A percentile compares a stretch with the other conserved stretches of the same genome.
phyloP scores from a whole-genome alignment of 1,140 invertebrate genomes.

The Apis laboriosa region DNA sequence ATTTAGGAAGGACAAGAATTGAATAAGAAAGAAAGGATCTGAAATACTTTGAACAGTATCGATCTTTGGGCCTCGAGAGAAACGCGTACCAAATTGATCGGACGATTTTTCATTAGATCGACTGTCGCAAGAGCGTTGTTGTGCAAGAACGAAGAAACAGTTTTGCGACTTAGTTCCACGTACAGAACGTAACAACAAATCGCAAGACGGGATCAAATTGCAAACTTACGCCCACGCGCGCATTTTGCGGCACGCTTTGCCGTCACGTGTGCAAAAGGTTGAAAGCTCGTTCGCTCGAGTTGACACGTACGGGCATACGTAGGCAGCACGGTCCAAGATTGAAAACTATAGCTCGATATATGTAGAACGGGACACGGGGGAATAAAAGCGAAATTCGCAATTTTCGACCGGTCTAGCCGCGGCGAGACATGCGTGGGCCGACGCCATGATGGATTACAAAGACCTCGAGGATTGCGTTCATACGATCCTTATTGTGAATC shows the following conservation, averaged over 20 bases:
- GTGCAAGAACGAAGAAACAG: not conserved
- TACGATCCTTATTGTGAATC: not conserved
- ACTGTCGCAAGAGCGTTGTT: not conserved
- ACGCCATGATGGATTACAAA: not conserved
- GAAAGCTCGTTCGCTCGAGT: conserved; percentile 60
- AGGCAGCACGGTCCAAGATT: conserved; percentile 50
- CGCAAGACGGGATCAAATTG: conserved; percentile 43
- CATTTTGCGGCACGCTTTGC: conserved; percentile 54
- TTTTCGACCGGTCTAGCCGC: conserved; percentile 19
- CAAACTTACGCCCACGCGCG: conserved; percentile 45
- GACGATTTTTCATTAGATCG: not conserved
- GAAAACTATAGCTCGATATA: conserved; percentile 34
- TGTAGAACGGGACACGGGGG: conserved; percentile 6
- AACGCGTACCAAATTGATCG: no score
- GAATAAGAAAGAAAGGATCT: no score
- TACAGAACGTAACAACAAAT: conserved; percentile 40
- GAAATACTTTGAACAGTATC: no score
- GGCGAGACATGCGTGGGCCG: not conserved
- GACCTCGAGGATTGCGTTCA: conserved; percentile 5
- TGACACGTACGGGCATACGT: conserved; percentile 51
- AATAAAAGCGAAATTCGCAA: conserved; percentile 30
- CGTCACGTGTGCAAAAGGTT: conserved; percentile 54
- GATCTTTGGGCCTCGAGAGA: not conserved
- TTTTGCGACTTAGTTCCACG: conserved; percentile 26
- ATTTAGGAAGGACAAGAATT: no score